Evolutionary conservation across 2,888 invertebrate species (phyloP).

Genomic region (Orgyia antiqua): DNA sequence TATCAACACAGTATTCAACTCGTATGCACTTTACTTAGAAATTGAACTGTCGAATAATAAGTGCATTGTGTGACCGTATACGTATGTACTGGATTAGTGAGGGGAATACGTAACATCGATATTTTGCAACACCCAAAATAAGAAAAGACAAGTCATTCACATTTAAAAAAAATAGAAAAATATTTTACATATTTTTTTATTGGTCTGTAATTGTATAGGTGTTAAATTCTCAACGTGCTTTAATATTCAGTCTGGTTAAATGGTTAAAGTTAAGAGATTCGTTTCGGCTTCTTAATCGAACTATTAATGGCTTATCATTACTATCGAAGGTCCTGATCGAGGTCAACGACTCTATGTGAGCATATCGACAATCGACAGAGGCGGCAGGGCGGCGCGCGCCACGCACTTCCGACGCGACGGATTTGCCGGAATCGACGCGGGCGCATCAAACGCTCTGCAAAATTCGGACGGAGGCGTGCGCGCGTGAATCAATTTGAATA

Average conservation of each 20-base stretch:
- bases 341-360: constrained; percentile 64
- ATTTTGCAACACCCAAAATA: constrained; percentile 42
- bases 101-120: constrained; percentile 69
- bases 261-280: constrained; percentile 28
- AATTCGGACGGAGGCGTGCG: constrained; percentile 72
- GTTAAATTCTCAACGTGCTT: too few species aligned
- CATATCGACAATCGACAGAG: constrained; percentile 67
- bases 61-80: constrained; percentile 75
- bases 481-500: constrained; percentile 77
- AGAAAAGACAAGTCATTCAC: constrained; percentile 20
- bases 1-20: constrained; percentile 55
- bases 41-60: constrained; percentile 73
- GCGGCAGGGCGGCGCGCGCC: constrained; percentile 58
- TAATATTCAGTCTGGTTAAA: too few species aligned
- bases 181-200: too few species aligned
- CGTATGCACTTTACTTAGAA: constrained; percentile 75
- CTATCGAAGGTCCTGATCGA: constrained; percentile 65
- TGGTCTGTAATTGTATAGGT: too few species aligned
- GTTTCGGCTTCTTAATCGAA: constrained; percentile 50
- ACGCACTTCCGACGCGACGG: constrained; percentile 77
- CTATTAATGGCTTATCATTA: too few species aligned
- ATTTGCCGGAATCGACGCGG: constrained; percentile 78
- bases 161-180: too few species aligned
- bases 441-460: constrained; percentile 74
- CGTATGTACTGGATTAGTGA: constrained; percentile 68